Conservation (phyloP, 2,797 vertebrate genomes). For the Leucoraja ocellata region DNA sequence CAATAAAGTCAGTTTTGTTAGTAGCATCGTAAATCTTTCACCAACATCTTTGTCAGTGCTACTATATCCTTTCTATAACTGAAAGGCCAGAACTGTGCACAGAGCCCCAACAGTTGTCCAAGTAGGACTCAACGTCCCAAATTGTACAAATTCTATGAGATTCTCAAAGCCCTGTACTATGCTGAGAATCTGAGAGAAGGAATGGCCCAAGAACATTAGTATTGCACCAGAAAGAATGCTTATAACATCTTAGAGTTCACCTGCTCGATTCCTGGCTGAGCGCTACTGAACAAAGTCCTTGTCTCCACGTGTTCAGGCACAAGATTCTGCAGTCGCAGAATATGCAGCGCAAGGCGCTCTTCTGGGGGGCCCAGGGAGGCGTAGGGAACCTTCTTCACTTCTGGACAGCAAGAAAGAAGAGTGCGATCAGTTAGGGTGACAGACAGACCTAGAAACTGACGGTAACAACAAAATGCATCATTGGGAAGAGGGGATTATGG, state of each 20-base stretch:
- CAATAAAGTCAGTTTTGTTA: background rate
- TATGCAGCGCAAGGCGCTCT: slow-evolving; percentile 57
- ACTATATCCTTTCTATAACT: background rate
- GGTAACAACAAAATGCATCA: background rate
- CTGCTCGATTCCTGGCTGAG: slow-evolving; percentile 56
- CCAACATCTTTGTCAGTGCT: background rate
- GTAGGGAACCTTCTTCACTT: slow-evolving; percentile 39
- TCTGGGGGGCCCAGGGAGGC: slow-evolving; percentile 45
- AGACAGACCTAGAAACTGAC: background rate
- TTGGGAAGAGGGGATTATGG: too few species aligned
- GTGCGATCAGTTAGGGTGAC: background rate
- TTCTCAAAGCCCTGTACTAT: background rate
- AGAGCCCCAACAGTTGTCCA: background rate
- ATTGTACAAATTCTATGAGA: background rate
- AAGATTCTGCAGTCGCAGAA: slow-evolving; percentile 51
- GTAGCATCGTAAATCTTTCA: background rate
- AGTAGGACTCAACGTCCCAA: background rate
- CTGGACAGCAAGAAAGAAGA: slow-evolving; percentile 42
- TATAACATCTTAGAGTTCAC: slow-evolving; percentile 41
- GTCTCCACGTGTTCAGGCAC: slow-evolving; percentile 62
- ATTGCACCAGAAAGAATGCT: background rate
- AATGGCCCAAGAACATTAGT: too few species aligned
- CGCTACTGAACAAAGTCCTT: slow-evolving; percentile 48
- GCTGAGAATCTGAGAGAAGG: background rate
- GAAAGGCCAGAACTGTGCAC: background rate